Evolutionary conservation across 1,140 invertebrate genomes (phyloP), one percentile per base, ranked within the genome.

Genomic region (Thaumatotibia leucotreta): DNA sequence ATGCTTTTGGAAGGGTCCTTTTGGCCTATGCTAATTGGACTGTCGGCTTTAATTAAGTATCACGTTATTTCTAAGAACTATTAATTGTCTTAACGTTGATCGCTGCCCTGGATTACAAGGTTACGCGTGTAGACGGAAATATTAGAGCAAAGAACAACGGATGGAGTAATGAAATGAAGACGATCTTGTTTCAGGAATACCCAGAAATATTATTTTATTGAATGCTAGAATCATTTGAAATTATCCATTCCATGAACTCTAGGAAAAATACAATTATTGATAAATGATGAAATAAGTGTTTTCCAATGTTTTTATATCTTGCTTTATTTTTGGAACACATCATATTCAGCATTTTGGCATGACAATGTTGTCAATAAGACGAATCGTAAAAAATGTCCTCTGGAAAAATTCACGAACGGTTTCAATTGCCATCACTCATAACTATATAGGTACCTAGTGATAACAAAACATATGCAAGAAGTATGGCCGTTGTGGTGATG

Each of bases 1-100:
- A 32, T 50, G 63, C 61, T 68, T 72, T 75, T 45, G 14, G 14
- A 17, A 45, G 20, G 17, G 17, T 11, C 9, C 6, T 52, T 23
- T 52, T 52, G 22, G 20, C 17, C 27, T 54, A 54, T 54, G 24
- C 23, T 54, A 27, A 54, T 54, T 54, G 35, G n/a, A 14, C 35
- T n/a, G n/a, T n/a, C 33, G 14, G 0, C 39, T 20, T 45, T 45
- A 45, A 45, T 8, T 39, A 39, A 45, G 39, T 45, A 45, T 45
- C 17, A 45, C 17, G 39, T 8, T 45, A 45, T 39, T 39, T 39
- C n/a, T 20, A 45, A 20, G 14, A 45, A 20, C 14, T 8, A 45
- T 20, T 45, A 45, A 20, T 9, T 45, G 6, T 4, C 33, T 20
- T 5, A 20, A 8, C 1, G 6, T 17, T 45, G 20, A 45, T 45